Conservation (phyloP, 1,140 invertebrate genomes). For the Araneus ventricosus region DNA sequence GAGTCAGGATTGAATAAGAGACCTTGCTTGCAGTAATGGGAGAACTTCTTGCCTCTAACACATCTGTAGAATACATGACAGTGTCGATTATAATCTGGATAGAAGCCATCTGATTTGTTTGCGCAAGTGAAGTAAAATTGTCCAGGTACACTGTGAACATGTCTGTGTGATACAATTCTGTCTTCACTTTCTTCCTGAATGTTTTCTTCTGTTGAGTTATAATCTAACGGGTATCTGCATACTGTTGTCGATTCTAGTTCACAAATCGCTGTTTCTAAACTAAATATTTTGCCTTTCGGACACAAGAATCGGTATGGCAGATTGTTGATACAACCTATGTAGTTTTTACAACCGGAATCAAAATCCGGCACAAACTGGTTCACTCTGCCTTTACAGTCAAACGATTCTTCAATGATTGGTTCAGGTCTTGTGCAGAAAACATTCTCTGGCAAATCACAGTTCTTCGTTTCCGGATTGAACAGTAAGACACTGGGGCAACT, state of each 20-base stretch:
- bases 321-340: slow-evolving; percentile 70
- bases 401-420: not conserved
- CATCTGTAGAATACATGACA: slow-evolving; percentile 76
- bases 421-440: slow-evolving; percentile 70
- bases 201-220: slow-evolving; percentile 5
- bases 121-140: slow-evolving; percentile 64
- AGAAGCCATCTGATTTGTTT: slow-evolving; percentile 73
- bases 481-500: slow-evolving; percentile 72
- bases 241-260: not conserved
- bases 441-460: slow-evolving; percentile 73
- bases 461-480: slow-evolving; percentile 74
- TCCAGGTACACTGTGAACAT: slow-evolving; percentile 71
- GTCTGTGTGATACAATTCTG: slow-evolving; percentile 10
- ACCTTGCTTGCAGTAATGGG: slow-evolving; percentile 74
- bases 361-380: slow-evolving; percentile 70
- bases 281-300: slow-evolving; percentile 68
- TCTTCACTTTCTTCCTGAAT: not conserved
- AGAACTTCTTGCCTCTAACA: slow-evolving; percentile 71
- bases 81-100: slow-evolving; percentile 74
- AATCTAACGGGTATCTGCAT: not conserved
- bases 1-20: slow-evolving; percentile 74
- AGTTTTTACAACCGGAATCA: slow-evolving; percentile 52
- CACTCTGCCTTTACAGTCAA: slow-evolving; percentile 44
- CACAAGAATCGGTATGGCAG: slow-evolving; percentile 65
- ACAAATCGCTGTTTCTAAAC: not conserved